These are phyloP conservation scores for Lucilia cuprina DNA, from an alignment of 1,140 invertebrate species.

Conservation along the genomic window DNA sequence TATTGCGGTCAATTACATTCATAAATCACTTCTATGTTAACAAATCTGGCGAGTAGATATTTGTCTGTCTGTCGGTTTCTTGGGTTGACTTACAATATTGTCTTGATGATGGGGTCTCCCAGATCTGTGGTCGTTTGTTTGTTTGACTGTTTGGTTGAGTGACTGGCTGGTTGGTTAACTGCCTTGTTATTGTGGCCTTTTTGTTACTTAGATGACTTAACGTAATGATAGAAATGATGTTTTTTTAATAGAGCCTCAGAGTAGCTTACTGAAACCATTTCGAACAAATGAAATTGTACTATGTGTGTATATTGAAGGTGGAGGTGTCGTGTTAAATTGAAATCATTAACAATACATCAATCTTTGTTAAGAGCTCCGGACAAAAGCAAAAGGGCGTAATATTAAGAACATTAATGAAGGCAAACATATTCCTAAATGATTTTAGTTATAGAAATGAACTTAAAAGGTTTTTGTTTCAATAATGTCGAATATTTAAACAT, in stretches of 20 bases:
- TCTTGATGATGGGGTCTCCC: neutral
- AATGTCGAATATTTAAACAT: too few relatives aligned
- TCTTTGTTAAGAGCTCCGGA: neutral
- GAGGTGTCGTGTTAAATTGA: neutral
- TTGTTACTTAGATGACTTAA: constrained; percentile 5
- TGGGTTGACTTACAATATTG: neutral
- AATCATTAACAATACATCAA: neutral
- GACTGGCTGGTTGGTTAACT: neutral
- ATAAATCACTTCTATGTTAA: constrained; percentile 29
- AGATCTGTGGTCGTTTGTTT: neutral
- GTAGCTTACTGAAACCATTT: neutral
- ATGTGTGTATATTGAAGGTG: neutral
- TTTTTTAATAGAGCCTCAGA: neutral
- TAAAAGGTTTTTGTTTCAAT: too few relatives aligned
- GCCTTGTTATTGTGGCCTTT: neutral
- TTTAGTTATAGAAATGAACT: too few relatives aligned
- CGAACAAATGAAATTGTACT: neutral
- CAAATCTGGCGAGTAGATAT: neutral
- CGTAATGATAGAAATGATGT: neutral
- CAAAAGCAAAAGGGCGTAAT: too few relatives aligned
- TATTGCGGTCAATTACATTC: constrained; percentile 36
- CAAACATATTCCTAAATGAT: too few relatives aligned
- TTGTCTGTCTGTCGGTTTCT: neutral
- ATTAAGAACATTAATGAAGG: too few relatives aligned
- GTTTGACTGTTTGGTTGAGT: neutral